phyloP scores from a whole-genome alignment of 2,888 invertebrate species.

The Eremobia ochroleuca region DNA sequence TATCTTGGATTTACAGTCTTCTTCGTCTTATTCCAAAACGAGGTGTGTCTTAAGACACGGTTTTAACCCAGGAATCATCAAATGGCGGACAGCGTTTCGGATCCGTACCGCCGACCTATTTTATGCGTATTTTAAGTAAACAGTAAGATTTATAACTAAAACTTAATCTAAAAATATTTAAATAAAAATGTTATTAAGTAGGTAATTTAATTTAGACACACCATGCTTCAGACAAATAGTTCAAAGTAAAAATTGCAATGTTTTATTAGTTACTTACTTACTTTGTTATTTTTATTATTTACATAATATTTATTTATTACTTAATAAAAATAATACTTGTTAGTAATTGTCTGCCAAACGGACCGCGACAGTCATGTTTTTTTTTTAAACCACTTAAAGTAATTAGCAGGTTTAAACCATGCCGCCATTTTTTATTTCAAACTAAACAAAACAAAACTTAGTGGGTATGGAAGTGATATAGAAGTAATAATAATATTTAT shows the following conservation, averaged over 20 bases:
- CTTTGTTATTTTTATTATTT: background rate
- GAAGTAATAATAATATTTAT: too few species aligned
- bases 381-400: too few species aligned
- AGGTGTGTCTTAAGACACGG: background rate
- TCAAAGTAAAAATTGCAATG: background rate
- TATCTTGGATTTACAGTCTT: slow-evolving; percentile 3
- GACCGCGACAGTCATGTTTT: background rate
- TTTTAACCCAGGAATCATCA: background rate
- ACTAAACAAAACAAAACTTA: too few species aligned
- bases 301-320: background rate
- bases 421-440: background rate
- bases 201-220: background rate
- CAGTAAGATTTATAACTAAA: background rate
- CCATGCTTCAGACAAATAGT: background rate
- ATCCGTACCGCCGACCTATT: background rate
- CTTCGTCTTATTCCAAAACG: background rate
- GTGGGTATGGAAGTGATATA: too few species aligned
- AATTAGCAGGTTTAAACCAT: background rate
- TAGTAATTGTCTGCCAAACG: background rate
- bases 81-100: background rate
- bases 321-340: background rate
- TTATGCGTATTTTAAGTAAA: background rate
- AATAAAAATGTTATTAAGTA: background rate
- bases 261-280: background rate
- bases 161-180: background rate